Conservation (phyloP, 2,888 invertebrate species). For the Branchellion lobata region DNA sequence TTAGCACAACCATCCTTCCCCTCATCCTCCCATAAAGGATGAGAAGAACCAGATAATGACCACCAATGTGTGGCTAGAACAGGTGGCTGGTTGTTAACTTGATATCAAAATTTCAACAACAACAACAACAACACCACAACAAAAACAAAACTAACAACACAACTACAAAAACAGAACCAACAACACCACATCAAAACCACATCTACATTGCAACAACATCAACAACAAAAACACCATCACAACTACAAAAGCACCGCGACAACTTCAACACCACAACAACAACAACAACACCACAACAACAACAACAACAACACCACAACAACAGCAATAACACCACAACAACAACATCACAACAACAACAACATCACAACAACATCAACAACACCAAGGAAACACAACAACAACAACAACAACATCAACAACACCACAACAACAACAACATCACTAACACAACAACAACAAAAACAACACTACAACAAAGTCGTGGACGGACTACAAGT, state of each 20-base stretch:
- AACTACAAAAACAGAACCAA: too few species aligned
- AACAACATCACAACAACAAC: background rate
- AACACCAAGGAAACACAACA: background rate
- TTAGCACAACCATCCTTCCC: too few species aligned
- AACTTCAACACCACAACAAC: background rate
- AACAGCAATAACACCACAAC: too few species aligned
- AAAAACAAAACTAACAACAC: too few species aligned
- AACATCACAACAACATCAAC: background rate
- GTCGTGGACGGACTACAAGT: constrained; percentile 75
- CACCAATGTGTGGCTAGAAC: constrained; percentile 47
- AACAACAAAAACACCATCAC: background rate
- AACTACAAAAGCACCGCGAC: too few species aligned
- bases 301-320: too few species aligned
- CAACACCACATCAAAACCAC: too few species aligned
- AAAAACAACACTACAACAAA: constrained; percentile 34
- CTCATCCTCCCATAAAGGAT: too few species aligned
- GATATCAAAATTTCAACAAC: background rate
- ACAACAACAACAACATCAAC: background rate
- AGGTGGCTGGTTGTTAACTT: constrained; percentile 60
- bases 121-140: too few species aligned
- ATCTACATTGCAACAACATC: too few species aligned
- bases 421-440: background rate
- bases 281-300: too few species aligned
- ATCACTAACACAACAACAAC: background rate
- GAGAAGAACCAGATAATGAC: constrained; percentile 81